Evolutionary conservation across 2,888 invertebrate genomes (phyloP).

Genomic region (Oasisia sp.): DNA sequence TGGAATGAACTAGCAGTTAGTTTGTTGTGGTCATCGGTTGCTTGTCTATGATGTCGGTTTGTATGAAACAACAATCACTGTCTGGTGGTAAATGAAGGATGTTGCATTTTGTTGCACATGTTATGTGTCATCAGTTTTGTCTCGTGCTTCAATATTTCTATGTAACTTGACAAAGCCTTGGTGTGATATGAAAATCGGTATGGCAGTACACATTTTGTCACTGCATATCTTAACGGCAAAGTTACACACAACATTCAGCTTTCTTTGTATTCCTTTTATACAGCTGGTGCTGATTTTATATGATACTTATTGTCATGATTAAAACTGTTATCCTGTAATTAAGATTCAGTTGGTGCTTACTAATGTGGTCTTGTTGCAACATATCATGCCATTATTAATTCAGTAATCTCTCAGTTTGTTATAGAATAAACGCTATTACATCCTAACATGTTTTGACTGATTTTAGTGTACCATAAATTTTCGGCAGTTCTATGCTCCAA

Average conservation of each 20-base stretch:
- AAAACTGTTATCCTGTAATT: not conserved
- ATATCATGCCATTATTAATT: not conserved
- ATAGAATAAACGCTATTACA: not conserved
- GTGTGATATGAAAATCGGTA: not conserved
- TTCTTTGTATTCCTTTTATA: not conserved
- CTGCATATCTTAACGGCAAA: not conserved
- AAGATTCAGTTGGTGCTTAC: not conserved
- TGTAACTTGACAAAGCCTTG: not conserved
- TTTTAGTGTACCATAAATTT: not conserved
- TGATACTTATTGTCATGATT: not conserved
- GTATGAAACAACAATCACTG: not conserved
- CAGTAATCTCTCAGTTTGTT: not conserved
- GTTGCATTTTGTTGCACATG: not conserved
- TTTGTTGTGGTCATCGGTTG: not conserved
- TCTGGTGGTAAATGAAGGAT: not conserved
- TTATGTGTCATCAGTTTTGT: not conserved
- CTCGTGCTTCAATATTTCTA: not conserved
- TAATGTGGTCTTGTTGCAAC: not conserved
- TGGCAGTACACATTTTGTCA: not conserved
- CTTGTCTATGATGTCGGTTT: not conserved
- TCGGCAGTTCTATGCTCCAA: too few relatives aligned
- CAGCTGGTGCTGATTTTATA: not conserved
- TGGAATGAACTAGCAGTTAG: not conserved
- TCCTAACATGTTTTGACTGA: not conserved
- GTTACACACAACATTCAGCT: not conserved